Conservation (phyloP, 2,888 invertebrate species). For the Drosophila testacea region DNA sequence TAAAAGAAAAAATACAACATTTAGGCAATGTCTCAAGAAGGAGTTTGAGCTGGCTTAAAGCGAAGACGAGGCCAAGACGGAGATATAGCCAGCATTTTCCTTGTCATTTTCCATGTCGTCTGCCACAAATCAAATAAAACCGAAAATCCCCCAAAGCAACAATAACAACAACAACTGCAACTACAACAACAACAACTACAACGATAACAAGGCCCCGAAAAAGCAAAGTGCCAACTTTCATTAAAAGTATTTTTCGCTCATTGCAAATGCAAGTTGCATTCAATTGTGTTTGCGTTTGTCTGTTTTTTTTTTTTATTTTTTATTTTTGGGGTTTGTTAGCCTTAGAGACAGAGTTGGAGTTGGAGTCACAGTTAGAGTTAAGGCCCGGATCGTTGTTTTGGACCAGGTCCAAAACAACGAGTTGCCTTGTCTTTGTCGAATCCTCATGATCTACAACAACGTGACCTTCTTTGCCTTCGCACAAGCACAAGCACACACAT, state of each 20-base stretch:
- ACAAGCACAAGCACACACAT: conserved; percentile 26
- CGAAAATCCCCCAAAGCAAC: conserved; percentile 47
- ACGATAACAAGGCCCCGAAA: conserved; percentile 35
- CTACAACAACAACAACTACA: conserved; percentile 25
- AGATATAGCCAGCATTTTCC: conserved; percentile 51
- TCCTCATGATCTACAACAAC: conserved; percentile 78
- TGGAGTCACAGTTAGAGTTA: background rate
- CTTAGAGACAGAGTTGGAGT: conserved; percentile 31
- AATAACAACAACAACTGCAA: conserved; percentile 31
- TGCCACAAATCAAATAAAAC: conserved; percentile 79
- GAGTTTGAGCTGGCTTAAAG: conserved; percentile 6
- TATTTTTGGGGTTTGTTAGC: conserved; percentile 58
- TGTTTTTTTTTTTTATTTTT: conserved; percentile 19
- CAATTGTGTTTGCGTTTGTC: conserved; percentile 64
- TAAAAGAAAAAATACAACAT: conserved; percentile 36
- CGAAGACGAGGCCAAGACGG: conserved; percentile 7
- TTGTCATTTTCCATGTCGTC: conserved; percentile 73
- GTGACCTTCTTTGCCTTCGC: conserved; percentile 77
- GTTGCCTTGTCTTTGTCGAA: conserved; percentile 60
- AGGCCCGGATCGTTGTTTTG: conserved; percentile 30
- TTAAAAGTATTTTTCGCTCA: conserved; percentile 80
- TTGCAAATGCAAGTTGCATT: conserved; percentile 76
- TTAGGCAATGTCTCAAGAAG: conserved; percentile 19
- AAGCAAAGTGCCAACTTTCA: conserved; percentile 81
- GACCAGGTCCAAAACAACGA: conserved; percentile 54